Conservation (phyloP, 2,113 vertebrate species). For the rabbit (Oryctolagus cuniculus) region mOryCun1.1 NC_091449.1:32555501-32556000, state of each 20-base stretch:
- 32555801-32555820: neutral
- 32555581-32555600: neutral
- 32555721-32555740: neutral
- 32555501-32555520: neutral
- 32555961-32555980: slow-evolving; percentile 56
- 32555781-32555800: neutral
- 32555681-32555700: neutral
- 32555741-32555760: neutral
- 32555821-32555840: slow-evolving; percentile 76
- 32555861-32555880: slow-evolving; percentile 79
- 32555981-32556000: slow-evolving; percentile 67
- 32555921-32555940: slow-evolving; percentile 81
- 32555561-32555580: neutral
- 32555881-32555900: slow-evolving; percentile 72
- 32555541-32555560: neutral
- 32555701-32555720: neutral
- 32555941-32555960: slow-evolving; percentile 80
- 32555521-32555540: neutral
- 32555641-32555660: neutral
- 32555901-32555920: slow-evolving; percentile 81
- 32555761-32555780: neutral
- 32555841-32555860: slow-evolving; percentile 82
- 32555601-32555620: neutral
- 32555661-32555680: neutral
- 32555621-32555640: neutral